Percentiles rank a stretch among this genome's conserved stretches.
Conservation (phyloP, 2,113 vertebrate species). For the Malurus elegans region DNA sequence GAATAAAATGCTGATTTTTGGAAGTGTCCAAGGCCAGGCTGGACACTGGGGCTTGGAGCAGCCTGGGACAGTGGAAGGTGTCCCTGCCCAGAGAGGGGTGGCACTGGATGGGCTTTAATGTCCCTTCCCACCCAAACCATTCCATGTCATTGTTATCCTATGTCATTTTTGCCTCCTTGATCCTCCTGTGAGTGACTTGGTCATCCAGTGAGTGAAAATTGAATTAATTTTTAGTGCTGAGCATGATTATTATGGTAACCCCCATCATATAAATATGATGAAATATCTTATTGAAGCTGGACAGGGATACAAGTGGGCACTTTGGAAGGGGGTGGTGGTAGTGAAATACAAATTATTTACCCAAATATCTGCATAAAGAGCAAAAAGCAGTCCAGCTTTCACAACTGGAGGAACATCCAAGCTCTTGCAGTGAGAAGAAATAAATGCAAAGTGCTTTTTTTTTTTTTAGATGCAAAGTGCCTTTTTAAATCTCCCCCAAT, state of each 20-base stretch:
- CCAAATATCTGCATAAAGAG: background rate
- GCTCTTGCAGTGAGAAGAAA: background rate
- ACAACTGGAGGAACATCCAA: background rate
- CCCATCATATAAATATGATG: background rate
- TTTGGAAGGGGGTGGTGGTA: background rate
- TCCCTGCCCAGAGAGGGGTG: background rate
- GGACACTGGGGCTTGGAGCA: background rate
- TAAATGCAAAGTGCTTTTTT: background rate
- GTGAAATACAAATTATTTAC: background rate
- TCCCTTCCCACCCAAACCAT: background rate
- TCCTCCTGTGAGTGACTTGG: background rate
- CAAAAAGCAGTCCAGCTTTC: background rate
- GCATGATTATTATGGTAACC: background rate
- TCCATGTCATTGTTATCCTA: background rate
- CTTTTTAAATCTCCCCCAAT: background rate
- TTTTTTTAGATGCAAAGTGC: background rate
- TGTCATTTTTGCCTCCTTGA: background rate
- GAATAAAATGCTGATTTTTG: background rate
- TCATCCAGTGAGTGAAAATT: background rate
- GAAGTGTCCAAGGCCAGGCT: background rate
- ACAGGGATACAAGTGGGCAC: background rate
- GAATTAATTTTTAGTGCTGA: background rate
- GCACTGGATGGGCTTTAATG: background rate
- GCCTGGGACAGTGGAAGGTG: fast-evolving
- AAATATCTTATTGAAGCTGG: background rate